Evolutionary conservation across 2,888 invertebrate genomes (phyloP).

Genomic region (Cryptocheilus praepositus): DNA sequence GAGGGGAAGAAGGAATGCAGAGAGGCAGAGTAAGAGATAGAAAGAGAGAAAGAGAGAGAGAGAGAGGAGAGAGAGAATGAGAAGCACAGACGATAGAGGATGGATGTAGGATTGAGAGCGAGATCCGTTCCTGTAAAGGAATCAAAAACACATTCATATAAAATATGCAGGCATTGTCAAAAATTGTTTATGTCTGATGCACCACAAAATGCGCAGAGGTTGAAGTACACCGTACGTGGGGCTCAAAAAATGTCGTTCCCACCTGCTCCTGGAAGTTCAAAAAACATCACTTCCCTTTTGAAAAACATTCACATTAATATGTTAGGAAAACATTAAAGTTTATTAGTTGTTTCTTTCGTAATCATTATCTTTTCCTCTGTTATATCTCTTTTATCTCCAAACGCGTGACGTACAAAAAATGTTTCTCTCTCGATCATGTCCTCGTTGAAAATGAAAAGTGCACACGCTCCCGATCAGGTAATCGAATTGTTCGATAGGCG

Average conservation of each 20-base stretch:
- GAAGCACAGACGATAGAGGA: conserved; percentile 29
- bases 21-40: conserved; percentile 20
- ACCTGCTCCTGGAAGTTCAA: conserved; percentile 76
- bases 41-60: conserved; percentile 23
- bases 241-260: conserved; percentile 75
- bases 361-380: conserved; percentile 26
- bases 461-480: conserved; percentile 36
- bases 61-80: conserved; percentile 37
- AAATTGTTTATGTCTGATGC: conserved; percentile 76
- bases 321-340: conserved; percentile 61
- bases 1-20: not conserved
- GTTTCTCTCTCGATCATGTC: conserved; percentile 34
- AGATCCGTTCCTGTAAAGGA: conserved; percentile 75
- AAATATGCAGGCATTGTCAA: conserved; percentile 77
- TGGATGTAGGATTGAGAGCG: conserved; percentile 68
- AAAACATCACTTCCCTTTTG: conserved; percentile 75
- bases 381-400: conserved; percentile 42
- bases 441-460: conserved; percentile 43
- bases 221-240: conserved; percentile 74
- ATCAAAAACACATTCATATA: conserved; percentile 75
- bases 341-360: conserved; percentile 42
- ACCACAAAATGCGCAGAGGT: conserved; percentile 75
- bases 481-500: no score
- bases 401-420: conserved; percentile 52
- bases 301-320: conserved; percentile 72